Conservation (phyloP, 2,888 invertebrate genomes). For the Nephrocerus scutellatus region DNA sequence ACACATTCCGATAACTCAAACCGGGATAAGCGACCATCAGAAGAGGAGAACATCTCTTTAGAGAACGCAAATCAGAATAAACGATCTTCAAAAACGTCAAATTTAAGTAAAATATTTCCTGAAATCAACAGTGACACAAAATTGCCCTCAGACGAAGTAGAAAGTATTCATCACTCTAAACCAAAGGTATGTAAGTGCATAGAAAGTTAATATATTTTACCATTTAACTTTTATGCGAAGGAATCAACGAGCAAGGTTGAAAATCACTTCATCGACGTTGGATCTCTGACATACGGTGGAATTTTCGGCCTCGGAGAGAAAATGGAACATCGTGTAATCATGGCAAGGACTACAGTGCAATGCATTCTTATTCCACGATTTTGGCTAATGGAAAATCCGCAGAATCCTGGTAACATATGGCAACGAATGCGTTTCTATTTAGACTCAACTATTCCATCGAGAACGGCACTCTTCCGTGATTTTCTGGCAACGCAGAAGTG, state of each 20-base stretch:
- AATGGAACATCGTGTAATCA: conserved; percentile 59
- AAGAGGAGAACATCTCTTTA: no score
- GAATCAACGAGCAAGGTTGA: conserved; percentile 22
- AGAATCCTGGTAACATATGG: conserved; percentile 46
- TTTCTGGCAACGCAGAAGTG: conserved; percentile 37
- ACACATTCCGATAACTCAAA: no score
- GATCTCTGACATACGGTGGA: conserved; percentile 37
- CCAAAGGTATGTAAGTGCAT: no score
- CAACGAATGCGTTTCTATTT: conserved; percentile 38
- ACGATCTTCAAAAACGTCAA: no score
- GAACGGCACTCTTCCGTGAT: conserved; percentile 35
- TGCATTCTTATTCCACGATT: conserved; percentile 64
- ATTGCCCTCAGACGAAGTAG: no score
- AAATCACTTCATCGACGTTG: conserved; percentile 43
- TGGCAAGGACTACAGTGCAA: conserved; percentile 57
- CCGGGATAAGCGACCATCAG: no score
- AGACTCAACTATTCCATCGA: conserved; percentile 38
- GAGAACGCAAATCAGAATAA: no score
- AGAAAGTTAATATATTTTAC: no score
- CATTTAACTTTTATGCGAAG: no score
- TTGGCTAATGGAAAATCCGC: conserved; percentile 56
- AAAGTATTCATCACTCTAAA: no score
- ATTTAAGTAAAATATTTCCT: no score
- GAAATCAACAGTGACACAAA: no score
- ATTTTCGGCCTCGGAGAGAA: conserved; percentile 65